A percentile compares a stretch with the other conserved stretches of the same genome.
phyloP scores from a whole-genome alignment of 2,888 invertebrate genomes.

The Aethes cnicana region DNA sequence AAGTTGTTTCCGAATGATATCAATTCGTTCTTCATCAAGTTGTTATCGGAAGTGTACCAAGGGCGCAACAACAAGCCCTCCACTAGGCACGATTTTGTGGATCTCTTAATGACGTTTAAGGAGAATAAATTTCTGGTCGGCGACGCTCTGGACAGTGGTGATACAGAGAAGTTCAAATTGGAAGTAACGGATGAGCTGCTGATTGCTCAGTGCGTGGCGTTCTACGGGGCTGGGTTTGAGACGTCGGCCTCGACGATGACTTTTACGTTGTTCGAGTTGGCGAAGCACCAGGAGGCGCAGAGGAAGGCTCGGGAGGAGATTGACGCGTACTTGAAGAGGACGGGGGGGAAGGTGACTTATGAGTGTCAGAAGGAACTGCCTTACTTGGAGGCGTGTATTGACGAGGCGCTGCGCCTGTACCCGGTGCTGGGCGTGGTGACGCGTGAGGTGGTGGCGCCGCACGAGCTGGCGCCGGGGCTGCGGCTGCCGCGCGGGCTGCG shows the following conservation, averaged over 20 bases:
- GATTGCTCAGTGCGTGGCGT: slow-evolving; percentile 75
- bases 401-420: slow-evolving; percentile 68
- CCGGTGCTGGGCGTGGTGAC: slow-evolving; percentile 55
- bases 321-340: slow-evolving; percentile 47
- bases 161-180: slow-evolving; percentile 39
- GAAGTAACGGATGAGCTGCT: slow-evolving; percentile 66
- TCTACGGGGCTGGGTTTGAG: slow-evolving; percentile 79
- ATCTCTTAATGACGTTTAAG: slow-evolving; percentile 32
- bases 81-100: slow-evolving; percentile 36
- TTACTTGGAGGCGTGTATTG: slow-evolving; percentile 70
- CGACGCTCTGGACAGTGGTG: slow-evolving; percentile 33
- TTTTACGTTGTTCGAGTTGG: slow-evolving; percentile 72
- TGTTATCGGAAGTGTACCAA: slow-evolving; percentile 12
- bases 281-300: slow-evolving; percentile 67
- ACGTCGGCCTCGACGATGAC: slow-evolving; percentile 74
- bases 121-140: slow-evolving; percentile 33
- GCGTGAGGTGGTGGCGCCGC: slow-evolving; percentile 37
- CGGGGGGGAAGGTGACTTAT: slow-evolving; percentile 63
- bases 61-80: slow-evolving; percentile 28
- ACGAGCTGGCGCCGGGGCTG: slow-evolving; percentile 20
- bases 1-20: not conserved
- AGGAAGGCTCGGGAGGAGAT: slow-evolving; percentile 65
- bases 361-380: slow-evolving; percentile 69
- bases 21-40: slow-evolving; percentile 13
- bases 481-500: slow-evolving; percentile 17